Conservation (phyloP, 2,113 vertebrate genomes). For the Oreochromis aureus region DNA sequence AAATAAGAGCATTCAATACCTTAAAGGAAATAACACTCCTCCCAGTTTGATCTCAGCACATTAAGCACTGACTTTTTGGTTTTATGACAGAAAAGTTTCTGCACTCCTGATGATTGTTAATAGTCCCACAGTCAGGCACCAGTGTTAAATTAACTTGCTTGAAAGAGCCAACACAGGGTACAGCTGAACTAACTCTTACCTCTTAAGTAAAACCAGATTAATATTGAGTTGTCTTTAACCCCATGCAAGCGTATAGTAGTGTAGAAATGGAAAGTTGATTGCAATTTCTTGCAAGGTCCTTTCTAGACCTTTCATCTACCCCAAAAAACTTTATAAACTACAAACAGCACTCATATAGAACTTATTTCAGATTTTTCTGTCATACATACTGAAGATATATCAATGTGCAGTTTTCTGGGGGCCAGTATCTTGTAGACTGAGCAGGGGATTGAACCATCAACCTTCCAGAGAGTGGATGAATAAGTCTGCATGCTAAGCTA, state of each 20-base stretch:
- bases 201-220: neutral
- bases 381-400: neutral
- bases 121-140: neutral
- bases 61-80: neutral
- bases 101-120: neutral
- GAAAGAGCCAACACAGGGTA: neutral
- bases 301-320: neutral
- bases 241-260: neutral
- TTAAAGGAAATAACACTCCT: neutral
- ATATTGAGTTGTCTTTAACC: neutral
- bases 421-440: neutral
- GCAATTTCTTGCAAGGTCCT: neutral
- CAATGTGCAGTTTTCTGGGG: neutral
- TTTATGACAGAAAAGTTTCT: neutral
- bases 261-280: neutral
- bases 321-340: no score
- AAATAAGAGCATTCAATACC: neutral
- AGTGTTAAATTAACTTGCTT: neutral
- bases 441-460: neutral
- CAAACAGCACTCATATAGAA: neutral
- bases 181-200: neutral
- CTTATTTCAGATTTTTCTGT: neutral
- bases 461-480: neutral
- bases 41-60: neutral
- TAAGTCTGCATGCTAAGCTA: neutral